A percentile compares a stretch with the other conserved stretches of the same genome.
Evolutionary conservation across 2,888 invertebrate genomes (phyloP).

Genomic region (Tuta absoluta): DNA sequence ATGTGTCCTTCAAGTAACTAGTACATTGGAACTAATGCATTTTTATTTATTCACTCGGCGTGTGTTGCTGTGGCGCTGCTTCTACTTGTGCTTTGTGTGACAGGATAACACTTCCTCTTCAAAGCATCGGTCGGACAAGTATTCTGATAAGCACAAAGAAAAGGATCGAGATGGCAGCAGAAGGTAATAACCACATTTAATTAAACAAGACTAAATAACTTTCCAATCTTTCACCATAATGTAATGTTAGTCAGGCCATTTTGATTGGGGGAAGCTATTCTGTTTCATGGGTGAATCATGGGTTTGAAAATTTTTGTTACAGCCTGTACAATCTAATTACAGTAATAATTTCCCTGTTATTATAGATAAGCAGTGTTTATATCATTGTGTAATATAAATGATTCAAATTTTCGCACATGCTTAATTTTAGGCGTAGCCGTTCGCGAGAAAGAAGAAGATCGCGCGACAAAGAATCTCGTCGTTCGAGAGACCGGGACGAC

Average conservation of each 20-base stretch:
- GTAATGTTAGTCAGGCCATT: no score
- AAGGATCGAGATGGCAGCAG: slow-evolving; percentile 64
- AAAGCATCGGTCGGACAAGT: slow-evolving; percentile 80
- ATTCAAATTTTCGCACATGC: neutral
- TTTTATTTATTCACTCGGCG: slow-evolving; percentile 81
- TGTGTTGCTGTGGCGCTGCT: slow-evolving; percentile 82
- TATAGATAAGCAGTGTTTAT: no score
- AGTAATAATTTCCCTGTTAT: no score
- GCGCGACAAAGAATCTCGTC: slow-evolving; percentile 51
- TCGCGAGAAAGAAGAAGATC: slow-evolving; percentile 72
- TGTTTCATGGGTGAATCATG: no score
- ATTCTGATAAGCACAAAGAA: slow-evolving; percentile 79
- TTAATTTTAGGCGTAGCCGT: slow-evolving; percentile 62
- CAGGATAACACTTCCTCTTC: slow-evolving; percentile 81
- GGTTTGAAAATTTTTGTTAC: no score
- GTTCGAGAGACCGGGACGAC: slow-evolving; percentile 44
- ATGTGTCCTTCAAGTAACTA: slow-evolving; percentile 59
- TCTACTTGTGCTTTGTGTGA: slow-evolving; percentile 83
- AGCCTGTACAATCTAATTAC: no score
- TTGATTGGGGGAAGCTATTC: no score
- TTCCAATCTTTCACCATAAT: no score
- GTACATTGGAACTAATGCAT: slow-evolving; percentile 74
- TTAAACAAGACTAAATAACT: slow-evolving; percentile 13
- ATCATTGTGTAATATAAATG: no score
- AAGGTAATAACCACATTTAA: slow-evolving; percentile 51